A percentile compares a stretch with the other conserved stretches of the same genome.
Evolutionary conservation across 2,888 invertebrate genomes (phyloP).

Genomic region (Diarsia dahlii): DNA sequence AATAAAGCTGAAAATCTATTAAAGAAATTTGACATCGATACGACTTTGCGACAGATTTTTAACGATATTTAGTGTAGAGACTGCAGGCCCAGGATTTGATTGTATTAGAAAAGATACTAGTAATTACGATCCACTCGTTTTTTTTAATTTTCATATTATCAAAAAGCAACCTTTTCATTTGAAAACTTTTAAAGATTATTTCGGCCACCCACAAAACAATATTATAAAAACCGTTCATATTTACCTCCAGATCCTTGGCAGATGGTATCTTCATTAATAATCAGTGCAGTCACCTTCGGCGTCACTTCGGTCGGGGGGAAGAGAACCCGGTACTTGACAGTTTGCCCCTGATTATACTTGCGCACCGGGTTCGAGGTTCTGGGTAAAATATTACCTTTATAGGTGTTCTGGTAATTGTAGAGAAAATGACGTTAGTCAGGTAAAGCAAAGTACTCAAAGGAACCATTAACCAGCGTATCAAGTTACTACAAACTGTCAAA

Average conservation of each 20-base stretch:
- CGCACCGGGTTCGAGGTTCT: background rate
- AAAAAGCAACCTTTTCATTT: background rate
- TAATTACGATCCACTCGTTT: too few relatives aligned
- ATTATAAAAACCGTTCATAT: background rate
- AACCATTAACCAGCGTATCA: too few relatives aligned
- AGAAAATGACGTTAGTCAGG: background rate
- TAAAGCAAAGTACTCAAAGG: background rate
- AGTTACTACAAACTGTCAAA: too few relatives aligned
- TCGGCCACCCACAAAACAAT: background rate
- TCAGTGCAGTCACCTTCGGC: slow-evolving; percentile 1
- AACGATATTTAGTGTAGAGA: too few relatives aligned
- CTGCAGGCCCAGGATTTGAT: too few relatives aligned
- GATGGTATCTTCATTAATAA: background rate
- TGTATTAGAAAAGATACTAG: background rate
- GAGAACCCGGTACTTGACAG: background rate
- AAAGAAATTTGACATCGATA: too few relatives aligned
- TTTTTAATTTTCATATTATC: too few relatives aligned
- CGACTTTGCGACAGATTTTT: too few relatives aligned
- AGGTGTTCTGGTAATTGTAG: background rate
- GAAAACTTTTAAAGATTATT: background rate
- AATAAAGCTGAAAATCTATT: too few relatives aligned
- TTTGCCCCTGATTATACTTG: background rate
- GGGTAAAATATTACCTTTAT: background rate
- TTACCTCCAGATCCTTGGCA: slow-evolving; percentile 5
- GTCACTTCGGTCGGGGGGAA: background rate